Evolutionary conservation across 2,113 vertebrate species (phyloP).

Genomic region (Pluvialis apricaria): DNA sequence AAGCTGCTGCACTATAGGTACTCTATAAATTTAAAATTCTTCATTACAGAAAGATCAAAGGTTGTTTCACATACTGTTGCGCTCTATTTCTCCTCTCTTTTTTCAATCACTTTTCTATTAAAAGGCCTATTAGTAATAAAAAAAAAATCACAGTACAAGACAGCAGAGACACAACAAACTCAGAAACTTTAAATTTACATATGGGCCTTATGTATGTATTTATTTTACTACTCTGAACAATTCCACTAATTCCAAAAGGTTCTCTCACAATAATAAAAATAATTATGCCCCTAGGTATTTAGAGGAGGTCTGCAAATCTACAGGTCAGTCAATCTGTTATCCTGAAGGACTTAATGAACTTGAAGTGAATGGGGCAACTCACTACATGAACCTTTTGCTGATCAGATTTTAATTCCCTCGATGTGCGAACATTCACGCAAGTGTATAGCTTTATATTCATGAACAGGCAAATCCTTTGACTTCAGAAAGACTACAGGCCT

Average conservation of each 20-base stretch:
- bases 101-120: neutral
- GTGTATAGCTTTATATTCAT: neutral
- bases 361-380: neutral
- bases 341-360: neutral
- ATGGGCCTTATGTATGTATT: neutral
- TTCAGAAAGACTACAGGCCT: neutral
- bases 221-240: neutral
- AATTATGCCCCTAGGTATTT: neutral
- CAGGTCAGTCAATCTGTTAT: neutral
- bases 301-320: neutral
- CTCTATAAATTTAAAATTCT: neutral
- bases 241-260: neutral
- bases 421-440: rapidly evolving
- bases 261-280: neutral
- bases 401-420: neutral
- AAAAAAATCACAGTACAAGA: neutral
- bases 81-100: neutral
- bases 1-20: neutral
- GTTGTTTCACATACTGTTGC: neutral
- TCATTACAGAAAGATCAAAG: neutral
- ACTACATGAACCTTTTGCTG: neutral
- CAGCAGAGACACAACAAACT: neutral
- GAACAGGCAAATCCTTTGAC: neutral
- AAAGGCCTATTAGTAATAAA: neutral
- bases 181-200: neutral